Conservation (phyloP, 1,140 invertebrate genomes). For the Trissolcus basalis region DNA sequence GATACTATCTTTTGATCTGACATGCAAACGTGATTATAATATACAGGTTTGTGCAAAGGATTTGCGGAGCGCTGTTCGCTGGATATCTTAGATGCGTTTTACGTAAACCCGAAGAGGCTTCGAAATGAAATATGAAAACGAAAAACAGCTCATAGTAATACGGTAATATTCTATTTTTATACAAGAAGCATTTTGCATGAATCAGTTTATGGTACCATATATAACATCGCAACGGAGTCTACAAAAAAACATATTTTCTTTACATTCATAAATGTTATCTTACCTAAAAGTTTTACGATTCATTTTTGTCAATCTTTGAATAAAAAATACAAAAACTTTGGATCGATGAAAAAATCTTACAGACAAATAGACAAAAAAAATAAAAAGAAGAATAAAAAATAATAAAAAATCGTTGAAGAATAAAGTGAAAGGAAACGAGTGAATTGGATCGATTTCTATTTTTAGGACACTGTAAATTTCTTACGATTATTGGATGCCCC, state of each 20-base stretch:
- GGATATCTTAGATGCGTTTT: slow-evolving; percentile 43
- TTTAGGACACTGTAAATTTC: no score
- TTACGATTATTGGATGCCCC: no score
- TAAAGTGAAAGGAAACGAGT: no score
- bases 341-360: no score
- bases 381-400: no score
- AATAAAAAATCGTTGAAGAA: no score
- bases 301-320: no score
- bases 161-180: slow-evolving; percentile 47
- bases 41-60: slow-evolving; percentile 46
- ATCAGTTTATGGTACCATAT: slow-evolving; percentile 37
- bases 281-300: slow-evolving; percentile 13
- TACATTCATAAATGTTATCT: slow-evolving; percentile 24
- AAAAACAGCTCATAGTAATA: slow-evolving; percentile 49
- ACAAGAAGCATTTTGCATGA: slow-evolving; percentile 44
- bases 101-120: slow-evolving; percentile 45
- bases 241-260: slow-evolving; percentile 18
- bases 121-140: slow-evolving; percentile 48
- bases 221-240: slow-evolving; percentile 21
- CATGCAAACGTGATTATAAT: slow-evolving; percentile 41
- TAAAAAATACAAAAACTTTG: no score
- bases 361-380: no score
- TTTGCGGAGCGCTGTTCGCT: slow-evolving; percentile 26
- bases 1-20: slow-evolving; percentile 39
- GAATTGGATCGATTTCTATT: neutral